Base-by-base conservation (phyloP, 2,797 vertebrate species). In the Calcarius lapponicus region DNA sequence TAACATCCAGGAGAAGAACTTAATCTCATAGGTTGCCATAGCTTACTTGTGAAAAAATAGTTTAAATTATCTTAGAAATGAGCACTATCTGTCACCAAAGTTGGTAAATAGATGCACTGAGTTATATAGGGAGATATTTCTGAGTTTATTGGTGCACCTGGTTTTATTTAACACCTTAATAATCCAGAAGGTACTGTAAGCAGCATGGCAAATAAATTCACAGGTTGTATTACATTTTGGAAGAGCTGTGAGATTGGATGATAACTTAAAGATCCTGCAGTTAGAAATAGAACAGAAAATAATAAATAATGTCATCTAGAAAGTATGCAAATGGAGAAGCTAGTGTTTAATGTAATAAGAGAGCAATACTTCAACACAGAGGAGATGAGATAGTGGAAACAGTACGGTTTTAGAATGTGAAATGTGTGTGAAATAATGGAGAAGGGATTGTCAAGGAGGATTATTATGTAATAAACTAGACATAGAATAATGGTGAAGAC, bases 131-230 rank as follows among this genome's bases (percentile, higher is more conserved):
- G 57, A 92, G 34, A 60, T 92, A 76, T 64, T 66, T 86, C 26
- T 7, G 48, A 29, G 64, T 85, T 94, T 86, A 76, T 91, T 92
- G 71, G 78, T 93, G 83, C 83, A 70, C 42, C 60, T 92, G 56
- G 29, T 76, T 93, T 96, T 92, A 96, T 96, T 95, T 95, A 95
- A 71, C 56, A 78, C 80, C 34, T 79, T 93, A 91, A 96, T 96
- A 95, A 96, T 76, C 67, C 79, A 72, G 80, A 85, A 96, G 67
- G 58, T 66, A 66, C 12, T 5, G 40, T 67, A 88, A 94, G 31
- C 62, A 84, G 51, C 47, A 20, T n/a, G 15, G 83, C 61, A 90
- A 80, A 93, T 92, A 92, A 95, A 92, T 96, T 93, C 53, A 67
- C 64, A 61, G 60, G 42, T 76, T 90, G 51, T 70, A 53, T 81